These are phyloP conservation scores for Phortica magna DNA, from an alignment of 2,888 invertebrate genomes.

Conservation along the genomic window DNA sequence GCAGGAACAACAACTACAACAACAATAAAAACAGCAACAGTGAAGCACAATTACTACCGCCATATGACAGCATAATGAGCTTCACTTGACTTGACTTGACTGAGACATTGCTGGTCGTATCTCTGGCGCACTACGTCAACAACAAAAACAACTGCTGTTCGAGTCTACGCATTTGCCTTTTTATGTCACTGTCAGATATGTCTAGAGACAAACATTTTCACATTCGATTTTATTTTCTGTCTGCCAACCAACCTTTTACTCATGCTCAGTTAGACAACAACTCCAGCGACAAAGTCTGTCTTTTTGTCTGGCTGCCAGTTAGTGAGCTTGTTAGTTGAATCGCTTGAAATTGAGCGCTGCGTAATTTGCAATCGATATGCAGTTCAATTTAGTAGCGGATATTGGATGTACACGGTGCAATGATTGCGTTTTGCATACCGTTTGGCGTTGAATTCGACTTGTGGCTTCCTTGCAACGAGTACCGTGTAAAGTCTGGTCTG, in stretches of 20 bases:
- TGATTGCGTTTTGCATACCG: neutral
- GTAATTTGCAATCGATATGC: conserved; percentile 52
- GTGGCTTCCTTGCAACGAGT: neutral
- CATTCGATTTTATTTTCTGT: neutral
- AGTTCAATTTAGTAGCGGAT: conserved; percentile 31
- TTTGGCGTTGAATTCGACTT: neutral
- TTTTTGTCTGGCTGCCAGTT: neutral
- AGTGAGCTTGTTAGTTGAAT: conserved; percentile 6
- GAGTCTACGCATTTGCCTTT: conserved; percentile 9
- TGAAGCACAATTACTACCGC: conserved; percentile 47
- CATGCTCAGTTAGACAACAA: too few species aligned
- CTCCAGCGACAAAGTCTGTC: neutral
- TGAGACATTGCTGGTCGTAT: neutral
- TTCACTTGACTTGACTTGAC: neutral
- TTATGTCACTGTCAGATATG: conserved; percentile 16
- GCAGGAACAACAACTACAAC: conserved; percentile 48
- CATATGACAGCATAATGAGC: conserved; percentile 35
- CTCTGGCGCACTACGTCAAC: neutral
- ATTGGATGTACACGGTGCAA: neutral
- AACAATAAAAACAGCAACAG: conserved; percentile 42
- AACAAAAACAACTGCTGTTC: neutral
- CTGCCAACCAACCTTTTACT: neutral
- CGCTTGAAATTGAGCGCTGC: conserved; percentile 46
- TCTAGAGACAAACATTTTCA: neutral
- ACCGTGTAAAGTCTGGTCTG: neutral